These are phyloP conservation scores for Globicephala melas DNA, from an alignment of 2,113 vertebrate genomes.

Conservation along the genomic window DNA sequence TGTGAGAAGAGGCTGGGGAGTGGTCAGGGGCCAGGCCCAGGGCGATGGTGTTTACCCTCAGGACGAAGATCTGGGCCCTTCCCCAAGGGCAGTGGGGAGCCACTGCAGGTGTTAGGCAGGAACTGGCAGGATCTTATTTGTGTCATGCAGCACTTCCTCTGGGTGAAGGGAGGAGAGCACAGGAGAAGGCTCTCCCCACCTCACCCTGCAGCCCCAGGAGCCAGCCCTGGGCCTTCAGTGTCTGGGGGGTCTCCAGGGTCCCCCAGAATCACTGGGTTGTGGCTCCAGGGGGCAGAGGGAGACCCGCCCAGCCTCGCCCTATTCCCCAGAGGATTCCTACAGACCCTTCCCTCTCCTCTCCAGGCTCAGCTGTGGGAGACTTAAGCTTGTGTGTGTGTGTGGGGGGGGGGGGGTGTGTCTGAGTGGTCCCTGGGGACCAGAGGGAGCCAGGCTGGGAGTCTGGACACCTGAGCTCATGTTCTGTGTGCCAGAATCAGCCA, in stretches of 20 bases:
- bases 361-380: background rate
- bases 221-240: background rate
- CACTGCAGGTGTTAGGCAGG: background rate
- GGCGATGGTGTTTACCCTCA: background rate
- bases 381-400: background rate
- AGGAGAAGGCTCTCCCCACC: background rate
- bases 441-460: background rate
- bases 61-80: background rate
- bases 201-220: background rate
- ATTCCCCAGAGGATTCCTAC: background rate
- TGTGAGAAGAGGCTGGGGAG: background rate
- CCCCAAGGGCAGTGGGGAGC: background rate
- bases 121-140: background rate
- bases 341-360: background rate
- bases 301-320: background rate
- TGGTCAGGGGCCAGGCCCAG: background rate
- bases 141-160: rapidly evolving
- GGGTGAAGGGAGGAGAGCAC: background rate
- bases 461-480: background rate
- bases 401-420: background rate
- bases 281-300: background rate
- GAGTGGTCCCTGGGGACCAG: background rate
- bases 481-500: background rate
- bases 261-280: background rate
- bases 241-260: background rate